Evolutionary conservation across 2,797 vertebrate species (phyloP), one percentile per base, ranked within the genome.

Genomic region (Anas georgica): DNA sequence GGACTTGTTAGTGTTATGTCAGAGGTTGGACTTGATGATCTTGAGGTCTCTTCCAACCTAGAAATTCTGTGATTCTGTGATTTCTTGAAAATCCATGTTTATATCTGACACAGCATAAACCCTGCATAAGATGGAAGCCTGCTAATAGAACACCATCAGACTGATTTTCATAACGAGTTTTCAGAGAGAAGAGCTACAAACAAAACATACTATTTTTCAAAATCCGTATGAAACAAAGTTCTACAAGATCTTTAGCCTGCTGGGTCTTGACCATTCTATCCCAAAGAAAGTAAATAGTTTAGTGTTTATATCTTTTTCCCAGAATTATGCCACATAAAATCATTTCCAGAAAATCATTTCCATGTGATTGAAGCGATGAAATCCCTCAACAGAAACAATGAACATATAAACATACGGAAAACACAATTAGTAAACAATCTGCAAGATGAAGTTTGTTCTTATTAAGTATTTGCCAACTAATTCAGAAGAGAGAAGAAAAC

Each of bases 371-470:
- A 84, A 80, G 50, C 13, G 45, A 89, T 89, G 17, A 94, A 90
- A 88, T 69, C 33, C 14, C 62, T 85, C 41, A 76, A 48, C 8
- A 83, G 48, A 87, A 78, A 86, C 76, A 63, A 35, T 55, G 26
- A 92, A 54, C 45, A 83, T 81, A 78, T 4, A 62, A 91, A 88
- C 66, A 90, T 93, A 96, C 46, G 74, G 85, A 86, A 94, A 81
- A 72, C 21, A 83, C 17, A 75, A 78, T 86, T 83, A 83, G 66
- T 54, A 90, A 94, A 74, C 76, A 91, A 92, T 41, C 23, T 50
- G 75, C 54, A 75, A 88, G 69, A 90, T 69, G 5, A 83, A 91
- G 37, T 75, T 83, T 88, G 41, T 83, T 58, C 54, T 90, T 74
- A 83, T 75, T 91, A 93, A 66, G 55, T 33, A 50, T 69, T 88